These are phyloP conservation scores for Tyrophagus putrescentiae DNA, from an alignment of 1,140 invertebrate species.

Conservation along the genomic window DNA sequence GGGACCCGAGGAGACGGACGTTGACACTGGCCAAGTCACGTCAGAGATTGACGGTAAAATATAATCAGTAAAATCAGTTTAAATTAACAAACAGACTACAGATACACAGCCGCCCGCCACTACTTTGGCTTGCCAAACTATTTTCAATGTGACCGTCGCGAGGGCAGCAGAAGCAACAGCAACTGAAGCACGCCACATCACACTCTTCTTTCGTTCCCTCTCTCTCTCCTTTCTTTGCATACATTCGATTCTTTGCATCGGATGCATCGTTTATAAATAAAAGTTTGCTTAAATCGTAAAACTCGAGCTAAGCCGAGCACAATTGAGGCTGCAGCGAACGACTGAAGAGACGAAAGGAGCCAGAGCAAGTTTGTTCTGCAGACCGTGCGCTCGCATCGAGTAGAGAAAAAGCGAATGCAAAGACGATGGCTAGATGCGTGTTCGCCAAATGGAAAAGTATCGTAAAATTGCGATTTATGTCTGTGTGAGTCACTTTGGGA, in stretches of 20 bases:
- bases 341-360: neutral
- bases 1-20: too few relatives aligned
- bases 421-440: neutral
- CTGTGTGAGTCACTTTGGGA: neutral
- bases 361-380: too few relatives aligned
- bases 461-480: constrained; percentile 10
- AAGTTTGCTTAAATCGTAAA: constrained; percentile 12
- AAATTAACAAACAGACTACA: too few relatives aligned
- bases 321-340: neutral
- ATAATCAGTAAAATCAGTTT: too few relatives aligned
- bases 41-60: too few relatives aligned
- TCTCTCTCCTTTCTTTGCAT: neutral
- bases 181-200: too few relatives aligned
- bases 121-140: neutral
- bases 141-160: too few relatives aligned
- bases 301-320: neutral
- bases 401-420: too few relatives aligned
- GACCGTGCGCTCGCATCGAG: too few relatives aligned
- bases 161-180: too few relatives aligned
- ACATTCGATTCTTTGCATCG: constrained; percentile 4
- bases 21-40: too few relatives aligned
- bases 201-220: neutral
- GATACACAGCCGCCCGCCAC: neutral
- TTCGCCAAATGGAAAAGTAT: constrained; percentile 3
- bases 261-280: constrained; percentile 12